Evolutionary conservation across 1,140 invertebrate species (phyloP), one percentile per base, ranked within the genome.

Genomic region (Cyrtorhinus lividipennis): DNA sequence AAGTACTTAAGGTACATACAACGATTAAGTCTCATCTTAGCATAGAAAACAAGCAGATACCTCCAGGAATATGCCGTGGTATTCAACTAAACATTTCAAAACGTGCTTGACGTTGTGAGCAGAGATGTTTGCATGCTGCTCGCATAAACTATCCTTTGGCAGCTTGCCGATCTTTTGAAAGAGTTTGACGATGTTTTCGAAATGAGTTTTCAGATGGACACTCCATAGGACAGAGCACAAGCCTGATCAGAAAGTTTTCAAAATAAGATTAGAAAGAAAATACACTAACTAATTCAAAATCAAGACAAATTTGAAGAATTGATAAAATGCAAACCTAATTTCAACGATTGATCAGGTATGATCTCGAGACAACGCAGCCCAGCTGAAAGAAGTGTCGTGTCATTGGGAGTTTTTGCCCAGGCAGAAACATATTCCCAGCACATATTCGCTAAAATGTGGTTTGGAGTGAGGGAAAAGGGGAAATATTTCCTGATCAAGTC

Each of bases 91-190:
- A 15, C 81, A 75, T 64, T 83, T 75, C 0, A 93, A 74, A 72
- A 94, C 92, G 22, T 74, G 73, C 2, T 81, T 74, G 25, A 91
- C 73, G 69, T 81, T 78, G 2, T 76, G 73, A 68, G 88, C 85
- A 44, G 82, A 81, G 63, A 93, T 79, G 24, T 85, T 84, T 60
- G 89, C 75, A 66, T 87, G 84, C 72, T 87, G 86, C 38, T 79
- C 72, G 66, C 84, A 88, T 44, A 92, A 76, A 66, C 85, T 80
- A 69, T 92, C 90, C 74, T 90, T 92, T 0, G 89, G 90, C 60
- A 90, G 73, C 75, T 88, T 90, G 12, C 90, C 90, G 12, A 88
- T 82, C 76, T 93, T 95, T 67, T 95, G 91, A 45, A 95, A 85
- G 1, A 95, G 74, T 68, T 86, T 83, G 22, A 83, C 83, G 22